Percentiles rank a stretch among this genome's conserved stretches.
phyloP scores from a whole-genome alignment of 2,113 vertebrate genomes.

The Anser brachyrhynchus region DNA sequence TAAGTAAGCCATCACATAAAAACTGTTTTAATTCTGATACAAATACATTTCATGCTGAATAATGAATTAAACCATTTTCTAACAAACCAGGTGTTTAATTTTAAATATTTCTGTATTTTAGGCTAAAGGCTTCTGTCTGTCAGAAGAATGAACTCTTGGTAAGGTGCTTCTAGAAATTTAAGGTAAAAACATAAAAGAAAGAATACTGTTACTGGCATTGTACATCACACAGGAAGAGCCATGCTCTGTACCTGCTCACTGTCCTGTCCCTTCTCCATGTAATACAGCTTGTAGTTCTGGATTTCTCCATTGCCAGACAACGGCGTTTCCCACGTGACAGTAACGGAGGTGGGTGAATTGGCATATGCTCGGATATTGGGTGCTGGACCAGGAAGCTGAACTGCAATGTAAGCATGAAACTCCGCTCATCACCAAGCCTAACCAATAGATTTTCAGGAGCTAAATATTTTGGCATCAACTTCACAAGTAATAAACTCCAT shows the following conservation, averaged over 20 bases:
- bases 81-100: not conserved
- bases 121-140: not conserved
- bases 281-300: slow-evolving; percentile 94
- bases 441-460: not conserved
- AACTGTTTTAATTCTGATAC: not conserved
- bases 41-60: fast-evolving
- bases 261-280: slow-evolving; percentile 89
- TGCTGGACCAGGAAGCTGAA: slow-evolving; percentile 95
- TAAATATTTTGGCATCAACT: not conserved
- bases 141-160: not conserved
- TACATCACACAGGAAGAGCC: fast-evolving
- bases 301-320: slow-evolving; percentile 93
- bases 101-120: not conserved
- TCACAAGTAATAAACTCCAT: not conserved
- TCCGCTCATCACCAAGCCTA: not conserved
- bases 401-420: slow-evolving; percentile 69
- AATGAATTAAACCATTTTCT: not conserved
- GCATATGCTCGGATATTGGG: slow-evolving; percentile 88
- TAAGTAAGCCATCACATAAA: not conserved
- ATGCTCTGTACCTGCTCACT: slow-evolving; percentile 85
- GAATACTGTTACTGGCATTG: too few relatives aligned
- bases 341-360: slow-evolving; percentile 82
- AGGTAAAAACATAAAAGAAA: not conserved
- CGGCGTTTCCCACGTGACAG: slow-evolving; percentile 89
- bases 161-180: not conserved